phyloP scores from a whole-genome alignment of 1,140 invertebrate genomes.

The Eupristina koningsbergeri region DNA sequence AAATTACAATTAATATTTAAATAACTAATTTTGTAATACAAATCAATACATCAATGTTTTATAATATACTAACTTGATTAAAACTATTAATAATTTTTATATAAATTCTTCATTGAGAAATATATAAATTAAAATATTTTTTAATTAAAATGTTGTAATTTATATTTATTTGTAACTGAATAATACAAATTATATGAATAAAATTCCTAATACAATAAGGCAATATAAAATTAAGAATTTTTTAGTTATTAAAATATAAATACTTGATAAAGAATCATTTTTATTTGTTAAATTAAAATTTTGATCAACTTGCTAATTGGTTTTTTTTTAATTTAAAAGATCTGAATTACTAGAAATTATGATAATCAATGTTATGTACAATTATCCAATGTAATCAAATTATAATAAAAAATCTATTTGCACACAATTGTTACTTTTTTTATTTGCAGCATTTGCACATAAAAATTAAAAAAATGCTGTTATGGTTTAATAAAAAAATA shows the following conservation, averaged over 20 bases:
- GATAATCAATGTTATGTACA: conserved; percentile 30
- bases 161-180: conserved; percentile 46
- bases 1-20: no score
- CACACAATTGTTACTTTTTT: conserved; percentile 26
- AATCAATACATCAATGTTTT: conserved; percentile 19
- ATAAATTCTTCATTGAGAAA: conserved; percentile 47
- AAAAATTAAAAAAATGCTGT: conserved; percentile 51
- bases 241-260: neutral
- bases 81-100: conserved; percentile 5
- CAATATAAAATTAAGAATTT: neutral
- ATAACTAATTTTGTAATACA: conserved; percentile 31
- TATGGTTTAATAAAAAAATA: conserved; percentile 53
- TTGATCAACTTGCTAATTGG: conserved; percentile 3
- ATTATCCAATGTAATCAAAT: conserved; percentile 39
- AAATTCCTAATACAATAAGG: conserved; percentile 13
- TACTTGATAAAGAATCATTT: conserved; percentile 5
- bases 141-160: conserved; percentile 27
- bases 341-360: neutral
- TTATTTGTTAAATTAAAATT: neutral
- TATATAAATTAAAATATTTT: conserved; percentile 46
- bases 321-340: conserved; percentile 4
- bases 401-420: conserved; percentile 36
- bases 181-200: conserved; percentile 55
- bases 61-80: no score
- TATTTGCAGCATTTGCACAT: neutral